Evolutionary conservation across 1,140 invertebrate genomes (phyloP).

Genomic region (Paracyclopina nana): DNA sequence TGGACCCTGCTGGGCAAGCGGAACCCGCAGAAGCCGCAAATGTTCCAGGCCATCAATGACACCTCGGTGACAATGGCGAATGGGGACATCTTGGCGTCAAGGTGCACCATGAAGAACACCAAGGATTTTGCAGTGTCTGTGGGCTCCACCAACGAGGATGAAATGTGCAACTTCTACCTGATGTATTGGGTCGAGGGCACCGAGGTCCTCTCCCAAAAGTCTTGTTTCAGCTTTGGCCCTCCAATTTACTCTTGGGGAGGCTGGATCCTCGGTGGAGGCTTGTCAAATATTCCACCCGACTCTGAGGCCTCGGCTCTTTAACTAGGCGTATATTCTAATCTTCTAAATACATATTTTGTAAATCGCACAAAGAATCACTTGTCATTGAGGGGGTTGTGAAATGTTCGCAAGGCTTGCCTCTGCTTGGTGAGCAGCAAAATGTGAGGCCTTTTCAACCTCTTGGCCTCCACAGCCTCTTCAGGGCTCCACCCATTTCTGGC

Average conservation of each 20-base stretch:
- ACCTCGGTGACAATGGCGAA: slow-evolving; percentile 29
- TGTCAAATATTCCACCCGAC: slow-evolving; percentile 9
- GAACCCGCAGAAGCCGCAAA: slow-evolving; percentile 75
- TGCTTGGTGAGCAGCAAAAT: slow-evolving; percentile 63
- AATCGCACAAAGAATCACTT: no score
- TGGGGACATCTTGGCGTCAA: slow-evolving; percentile 44
- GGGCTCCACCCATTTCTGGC: slow-evolving; percentile 61
- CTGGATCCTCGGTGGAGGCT: slow-evolving; percentile 8
- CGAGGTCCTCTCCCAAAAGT: neutral
- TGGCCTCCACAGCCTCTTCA: slow-evolving; percentile 57
- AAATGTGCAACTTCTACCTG: slow-evolving; percentile 47
- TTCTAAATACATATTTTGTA: no score
- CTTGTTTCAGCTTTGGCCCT: slow-evolving; percentile 3
- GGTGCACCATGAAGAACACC: slow-evolving; percentile 12
- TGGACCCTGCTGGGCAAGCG: slow-evolving; percentile 75
- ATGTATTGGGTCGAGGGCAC: slow-evolving; percentile 34
- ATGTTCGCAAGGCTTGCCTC: slow-evolving; percentile 46
- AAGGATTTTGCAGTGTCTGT: slow-evolving; percentile 7
- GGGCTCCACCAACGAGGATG: slow-evolving; percentile 25
- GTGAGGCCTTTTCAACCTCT: slow-evolving; percentile 56
- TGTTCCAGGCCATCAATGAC: slow-evolving; percentile 76
- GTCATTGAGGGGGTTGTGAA: neutral
- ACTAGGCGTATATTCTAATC: no score
- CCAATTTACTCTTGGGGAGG: slow-evolving; percentile 14
- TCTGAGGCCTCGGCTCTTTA: neutral